These are phyloP conservation scores for Chouioia cunea DNA, from an alignment of 2,888 invertebrate species.

Conservation along the genomic window DNA sequence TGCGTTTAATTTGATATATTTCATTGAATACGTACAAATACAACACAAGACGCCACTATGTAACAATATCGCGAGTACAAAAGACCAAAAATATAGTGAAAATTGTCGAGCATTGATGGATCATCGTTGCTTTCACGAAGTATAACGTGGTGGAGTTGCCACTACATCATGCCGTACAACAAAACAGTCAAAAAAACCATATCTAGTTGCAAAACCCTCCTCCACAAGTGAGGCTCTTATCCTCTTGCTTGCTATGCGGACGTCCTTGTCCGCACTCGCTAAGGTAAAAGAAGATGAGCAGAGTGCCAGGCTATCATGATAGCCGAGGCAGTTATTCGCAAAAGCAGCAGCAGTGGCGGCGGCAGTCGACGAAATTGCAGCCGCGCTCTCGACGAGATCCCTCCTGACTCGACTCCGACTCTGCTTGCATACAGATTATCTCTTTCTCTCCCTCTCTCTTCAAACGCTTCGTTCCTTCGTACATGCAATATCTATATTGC, in stretches of 20 bases:
- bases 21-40: too few relatives aligned
- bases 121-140: constrained; percentile 33
- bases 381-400: neutral
- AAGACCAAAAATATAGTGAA: neutral
- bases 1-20: too few relatives aligned
- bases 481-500: neutral
- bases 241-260: neutral
- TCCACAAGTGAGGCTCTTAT: neutral
- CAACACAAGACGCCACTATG: too few relatives aligned
- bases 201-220: too few relatives aligned
- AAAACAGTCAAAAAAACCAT: too few relatives aligned
- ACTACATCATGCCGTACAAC: too few relatives aligned
- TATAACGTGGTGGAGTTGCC: too few relatives aligned
- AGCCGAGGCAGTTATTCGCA: neutral
- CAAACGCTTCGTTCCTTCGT: neutral
- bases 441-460: neutral
- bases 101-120: constrained; percentile 37
- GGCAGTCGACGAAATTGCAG: constrained; percentile 19
- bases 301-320: constrained; percentile 35
- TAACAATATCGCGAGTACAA: neutral
- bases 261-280: constrained; percentile 45
- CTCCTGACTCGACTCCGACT: constrained; percentile 23
- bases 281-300: constrained; percentile 43
- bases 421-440: constrained; percentile 20
- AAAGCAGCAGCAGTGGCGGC: neutral